A percentile compares a stretch with the other conserved stretches of the same genome.
Evolutionary conservation across 2,113 vertebrate genomes (phyloP).

Genomic region (Rhabdomys dilectus): DNA sequence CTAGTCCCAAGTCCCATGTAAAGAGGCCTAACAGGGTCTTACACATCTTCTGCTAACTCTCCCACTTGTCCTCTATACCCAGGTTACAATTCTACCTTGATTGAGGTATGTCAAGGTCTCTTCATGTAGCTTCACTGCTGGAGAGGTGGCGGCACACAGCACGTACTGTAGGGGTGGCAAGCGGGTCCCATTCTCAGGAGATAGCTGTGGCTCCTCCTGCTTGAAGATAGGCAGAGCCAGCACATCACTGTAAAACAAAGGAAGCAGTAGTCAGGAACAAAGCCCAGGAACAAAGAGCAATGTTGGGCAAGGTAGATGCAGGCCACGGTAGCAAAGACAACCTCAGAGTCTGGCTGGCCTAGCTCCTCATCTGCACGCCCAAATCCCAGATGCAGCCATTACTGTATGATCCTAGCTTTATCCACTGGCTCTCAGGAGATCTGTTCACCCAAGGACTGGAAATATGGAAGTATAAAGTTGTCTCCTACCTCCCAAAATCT

Average conservation of each 20-base stretch:
- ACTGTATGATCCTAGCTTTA: background rate
- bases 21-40: background rate
- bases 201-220: conserved; percentile 91
- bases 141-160: conserved; percentile 94
- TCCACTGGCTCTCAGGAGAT: background rate
- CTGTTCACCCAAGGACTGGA: background rate
- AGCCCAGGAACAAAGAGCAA: background rate
- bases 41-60: fast-evolving
- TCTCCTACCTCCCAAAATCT: background rate
- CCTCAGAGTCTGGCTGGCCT: background rate
- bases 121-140: conserved; percentile 94
- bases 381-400: too few species aligned
- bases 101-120: conserved; percentile 97
- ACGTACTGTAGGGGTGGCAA: conserved; percentile 92
- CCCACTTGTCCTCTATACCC: fast-evolving
- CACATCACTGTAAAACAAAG: conserved; percentile 91
- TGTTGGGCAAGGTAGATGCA: fast-evolving
- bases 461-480: background rate
- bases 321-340: background rate
- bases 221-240: conserved; percentile 94
- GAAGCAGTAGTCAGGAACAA: background rate
- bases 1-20: background rate
- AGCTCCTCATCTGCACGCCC: background rate
- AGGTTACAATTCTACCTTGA: conserved; percentile 89
- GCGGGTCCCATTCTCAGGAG: conserved; percentile 88